phyloP scores from a whole-genome alignment of 2,888 invertebrate species.

The Agonum fuliginosum region DNA sequence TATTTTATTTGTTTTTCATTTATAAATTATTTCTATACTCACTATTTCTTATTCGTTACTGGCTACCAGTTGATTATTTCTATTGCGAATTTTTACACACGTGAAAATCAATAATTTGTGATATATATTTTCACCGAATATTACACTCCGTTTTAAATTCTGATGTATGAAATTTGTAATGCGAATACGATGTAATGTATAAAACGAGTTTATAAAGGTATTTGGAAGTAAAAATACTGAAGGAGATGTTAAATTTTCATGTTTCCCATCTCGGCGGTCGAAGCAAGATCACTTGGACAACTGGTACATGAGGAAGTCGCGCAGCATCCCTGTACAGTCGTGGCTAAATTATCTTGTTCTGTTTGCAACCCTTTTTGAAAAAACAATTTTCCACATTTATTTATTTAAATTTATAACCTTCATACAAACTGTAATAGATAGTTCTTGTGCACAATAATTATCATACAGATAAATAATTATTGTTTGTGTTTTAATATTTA shows the following conservation, averaged over 20 bases:
- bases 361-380: background rate
- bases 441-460: no score
- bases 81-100: conserved; percentile 36
- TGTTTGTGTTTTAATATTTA: no score
- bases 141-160: conserved; percentile 42
- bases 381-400: background rate
- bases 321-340: conserved; percentile 67
- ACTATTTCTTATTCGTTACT: conserved; percentile 28
- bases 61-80: conserved; percentile 55
- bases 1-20: conserved; percentile 17
- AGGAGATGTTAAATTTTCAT: conserved; percentile 66
- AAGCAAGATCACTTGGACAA: conserved; percentile 66
- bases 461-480: no score
- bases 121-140: conserved; percentile 53
- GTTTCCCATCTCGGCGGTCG: conserved; percentile 70
- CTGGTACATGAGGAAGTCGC: conserved; percentile 66
- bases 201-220: conserved; percentile 35
- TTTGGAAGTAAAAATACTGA: conserved; percentile 63
- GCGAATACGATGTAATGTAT: conserved; percentile 19
- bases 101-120: conserved; percentile 57
- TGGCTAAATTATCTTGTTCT: conserved; percentile 23
- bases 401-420: background rate
- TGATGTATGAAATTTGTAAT: background rate
- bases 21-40: conserved; percentile 32
- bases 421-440: no score